Evolutionary conservation across 2,113 vertebrate genomes (phyloP).

Genomic region (Megalops atlanticus): DNA sequence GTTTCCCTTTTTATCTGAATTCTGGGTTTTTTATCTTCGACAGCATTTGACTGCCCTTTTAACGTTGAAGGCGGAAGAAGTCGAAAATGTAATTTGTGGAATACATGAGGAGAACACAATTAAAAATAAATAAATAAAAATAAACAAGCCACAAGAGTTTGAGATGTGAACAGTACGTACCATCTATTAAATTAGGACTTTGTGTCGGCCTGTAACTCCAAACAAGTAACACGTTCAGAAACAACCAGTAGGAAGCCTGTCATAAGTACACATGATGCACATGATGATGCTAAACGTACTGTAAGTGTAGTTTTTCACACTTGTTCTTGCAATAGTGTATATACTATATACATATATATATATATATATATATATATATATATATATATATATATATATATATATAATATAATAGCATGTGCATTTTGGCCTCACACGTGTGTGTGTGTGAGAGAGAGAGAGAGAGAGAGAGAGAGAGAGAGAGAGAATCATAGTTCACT

Average conservation of each 20-base stretch:
- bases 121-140: conserved; percentile 20
- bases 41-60: conserved; percentile 65
- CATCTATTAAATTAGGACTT: neutral
- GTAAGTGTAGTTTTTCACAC: too few species aligned
- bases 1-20: conserved; percentile 80
- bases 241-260: neutral
- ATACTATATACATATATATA: too few species aligned
- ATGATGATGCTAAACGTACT: too few species aligned
- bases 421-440: too few species aligned
- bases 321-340: too few species aligned
- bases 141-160: neutral
- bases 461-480: too few species aligned
- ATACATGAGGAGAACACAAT: conserved; percentile 13
- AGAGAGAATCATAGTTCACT: too few species aligned
- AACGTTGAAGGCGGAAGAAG: conserved; percentile 20
- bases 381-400: too few species aligned
- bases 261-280: too few species aligned
- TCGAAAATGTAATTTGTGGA: conserved; percentile 26
- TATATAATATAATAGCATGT: too few species aligned
- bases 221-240: neutral
- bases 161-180: neutral
- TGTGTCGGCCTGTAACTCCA: neutral
- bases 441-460: too few species aligned
- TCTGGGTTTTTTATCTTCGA: conserved; percentile 67
- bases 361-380: too few species aligned